Conservation (phyloP, 2,113 vertebrate species). For the Anhinga rufa region DNA sequence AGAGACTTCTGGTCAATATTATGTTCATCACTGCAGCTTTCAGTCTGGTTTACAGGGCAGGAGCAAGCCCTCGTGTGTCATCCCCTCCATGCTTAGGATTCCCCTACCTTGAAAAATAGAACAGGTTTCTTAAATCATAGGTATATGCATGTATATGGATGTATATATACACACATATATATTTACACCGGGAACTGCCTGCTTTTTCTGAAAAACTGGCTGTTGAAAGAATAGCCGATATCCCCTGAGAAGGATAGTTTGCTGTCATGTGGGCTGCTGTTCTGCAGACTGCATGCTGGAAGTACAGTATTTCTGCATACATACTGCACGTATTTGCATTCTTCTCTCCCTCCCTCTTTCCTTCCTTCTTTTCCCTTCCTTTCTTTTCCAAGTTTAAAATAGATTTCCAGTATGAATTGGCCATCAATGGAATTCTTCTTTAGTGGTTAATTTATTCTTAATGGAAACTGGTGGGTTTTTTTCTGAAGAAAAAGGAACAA, state of each 20-base stretch:
- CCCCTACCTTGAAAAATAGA: neutral
- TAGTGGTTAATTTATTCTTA: slow-evolving; percentile 74
- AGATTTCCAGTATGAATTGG: slow-evolving; percentile 62
- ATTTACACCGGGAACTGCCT: neutral
- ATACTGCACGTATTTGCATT: slow-evolving; percentile 1
- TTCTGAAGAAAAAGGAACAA: slow-evolving; percentile 72
- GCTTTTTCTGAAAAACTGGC: neutral
- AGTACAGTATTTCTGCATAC: neutral
- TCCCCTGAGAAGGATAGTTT: neutral
- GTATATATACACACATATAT: no score
- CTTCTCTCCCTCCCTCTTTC: neutral
- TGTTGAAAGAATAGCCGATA: neutral
- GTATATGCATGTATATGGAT: no score
- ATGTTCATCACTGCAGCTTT: neutral
- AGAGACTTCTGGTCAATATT: neutral
- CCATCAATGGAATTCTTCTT: slow-evolving; percentile 69
- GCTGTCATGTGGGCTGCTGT: neutral
- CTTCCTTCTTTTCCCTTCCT: neutral
- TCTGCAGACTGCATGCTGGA: neutral
- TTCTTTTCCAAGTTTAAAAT: slow-evolving; percentile 63
- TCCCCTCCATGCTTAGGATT: neutral
- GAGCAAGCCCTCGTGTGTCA: neutral
- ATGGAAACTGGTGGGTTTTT: slow-evolving; percentile 67
- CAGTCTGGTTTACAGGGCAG: neutral
- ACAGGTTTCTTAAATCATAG: neutral